phyloP scores from a whole-genome alignment of 2,888 invertebrate species.

The Malthinus seriepunctatus region DNA sequence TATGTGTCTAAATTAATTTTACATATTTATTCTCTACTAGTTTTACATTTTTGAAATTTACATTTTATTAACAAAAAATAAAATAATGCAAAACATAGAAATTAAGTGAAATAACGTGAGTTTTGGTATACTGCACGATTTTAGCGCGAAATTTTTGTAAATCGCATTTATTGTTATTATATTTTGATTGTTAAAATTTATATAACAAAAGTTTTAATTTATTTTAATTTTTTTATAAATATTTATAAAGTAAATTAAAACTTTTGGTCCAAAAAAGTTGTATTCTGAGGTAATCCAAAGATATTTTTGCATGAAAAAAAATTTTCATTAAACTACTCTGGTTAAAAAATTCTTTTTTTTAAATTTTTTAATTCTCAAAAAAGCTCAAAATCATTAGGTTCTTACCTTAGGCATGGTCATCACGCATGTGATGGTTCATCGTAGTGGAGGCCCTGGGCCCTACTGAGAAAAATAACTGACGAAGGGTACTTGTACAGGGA shows the following conservation, averaged over 20 bases:
- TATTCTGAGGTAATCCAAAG: not conserved
- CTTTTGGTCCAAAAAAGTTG: not conserved
- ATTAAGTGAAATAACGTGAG: not conserved
- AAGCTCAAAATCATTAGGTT: too few relatives aligned
- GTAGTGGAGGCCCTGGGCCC: too few relatives aligned
- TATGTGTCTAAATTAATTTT: slow-evolving; percentile 6
- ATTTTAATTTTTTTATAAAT: not conserved
- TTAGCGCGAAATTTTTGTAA: not conserved
- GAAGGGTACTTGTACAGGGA: too few relatives aligned
- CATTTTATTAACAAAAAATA: slow-evolving; percentile 5
- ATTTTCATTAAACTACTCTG: not conserved
- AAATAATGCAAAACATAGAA: not conserved
- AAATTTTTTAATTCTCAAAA: too few relatives aligned
- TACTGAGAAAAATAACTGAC: too few relatives aligned
- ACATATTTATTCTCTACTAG: not conserved
- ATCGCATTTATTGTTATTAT: not conserved
- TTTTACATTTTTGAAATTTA: slow-evolving; percentile 5
- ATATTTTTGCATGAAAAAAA: slow-evolving; percentile 10
- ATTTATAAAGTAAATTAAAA: slow-evolving; percentile 1
- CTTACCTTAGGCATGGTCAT: too few relatives aligned
- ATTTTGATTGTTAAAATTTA: not conserved
- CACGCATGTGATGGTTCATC: too few relatives aligned
- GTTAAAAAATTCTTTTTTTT: too few relatives aligned
- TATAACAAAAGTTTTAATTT: not conserved
- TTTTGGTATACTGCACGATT: not conserved